Evolutionary conservation across 2,797 vertebrate genomes (phyloP).

Genomic region (Margarornis squamiger): DNA sequence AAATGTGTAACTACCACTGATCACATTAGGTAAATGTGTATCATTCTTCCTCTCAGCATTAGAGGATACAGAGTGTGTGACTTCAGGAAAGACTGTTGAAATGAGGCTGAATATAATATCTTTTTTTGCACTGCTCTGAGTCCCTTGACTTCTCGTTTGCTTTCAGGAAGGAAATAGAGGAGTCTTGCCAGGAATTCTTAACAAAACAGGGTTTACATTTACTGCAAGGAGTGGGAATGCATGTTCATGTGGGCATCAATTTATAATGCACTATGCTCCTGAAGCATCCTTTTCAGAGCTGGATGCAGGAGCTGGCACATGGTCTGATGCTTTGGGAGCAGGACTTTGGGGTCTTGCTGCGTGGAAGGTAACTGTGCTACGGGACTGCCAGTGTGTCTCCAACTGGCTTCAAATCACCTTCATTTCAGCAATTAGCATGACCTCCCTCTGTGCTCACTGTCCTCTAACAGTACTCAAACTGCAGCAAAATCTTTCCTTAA

Average conservation of each 20-base stretch:
- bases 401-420: background rate
- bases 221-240: background rate
- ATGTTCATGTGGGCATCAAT: background rate
- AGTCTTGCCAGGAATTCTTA: slow-evolving; percentile 17
- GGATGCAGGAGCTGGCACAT: background rate
- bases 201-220: background rate
- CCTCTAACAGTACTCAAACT: background rate
- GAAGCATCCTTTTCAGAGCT: background rate
- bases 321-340: background rate
- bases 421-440: slow-evolving; percentile 1
- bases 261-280: background rate
- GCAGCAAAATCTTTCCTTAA: background rate
- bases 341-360: slow-evolving; percentile 10
- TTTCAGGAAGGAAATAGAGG: background rate
- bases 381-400: background rate
- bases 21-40: background rate
- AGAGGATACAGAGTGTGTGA: background rate
- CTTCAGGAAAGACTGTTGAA: background rate
- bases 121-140: background rate
- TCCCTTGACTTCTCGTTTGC: background rate
- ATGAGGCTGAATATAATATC: background rate
- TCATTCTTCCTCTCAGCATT: background rate
- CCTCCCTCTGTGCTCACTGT: background rate
- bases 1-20: background rate
- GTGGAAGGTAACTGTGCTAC: background rate